Evolutionary conservation across 1,140 invertebrate genomes (phyloP), one percentile per base, ranked within the genome.

Genomic region (Camponotus vicinus): DNA sequence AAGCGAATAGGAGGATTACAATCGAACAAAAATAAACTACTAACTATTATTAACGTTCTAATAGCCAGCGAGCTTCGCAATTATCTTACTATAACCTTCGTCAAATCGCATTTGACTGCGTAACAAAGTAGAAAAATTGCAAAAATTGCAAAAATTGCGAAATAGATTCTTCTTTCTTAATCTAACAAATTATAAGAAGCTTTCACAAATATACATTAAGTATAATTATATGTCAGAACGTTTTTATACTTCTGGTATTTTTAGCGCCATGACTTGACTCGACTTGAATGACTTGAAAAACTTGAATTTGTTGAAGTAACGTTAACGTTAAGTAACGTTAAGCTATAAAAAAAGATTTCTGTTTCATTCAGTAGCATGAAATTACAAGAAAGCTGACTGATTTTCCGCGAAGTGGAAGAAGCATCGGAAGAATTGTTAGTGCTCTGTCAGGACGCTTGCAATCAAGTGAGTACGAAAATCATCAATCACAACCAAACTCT

Each of bases 71-170:
- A 57, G 37, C 49, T 21, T 73, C 1, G 4, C 4, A 21, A 37
- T 32, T 49, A n/a, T 57, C 40, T 42, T 42, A 11, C 32, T 34
- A 11, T 6, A 1, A 18, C 52, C 21, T n/a, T 27, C 27, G 27
- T 37, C 18, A 73, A 15, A 57, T 73, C n/a, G 4, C 7, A 49
- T 71, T 73, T 37, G 57, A 57, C 32, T 5, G 13, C 15, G 18
- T 73, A 37, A 71, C 69, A 45, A 45, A 45, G 42, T 42, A 42
- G 45, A 18, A 73, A 7, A 57, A 73, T 37, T 40, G 8, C 69
- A 15, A 8, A 27, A 45, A 45, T 6, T 40, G 37, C 42, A 40
- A 21, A 21, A 21, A 21, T 21, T 21, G 21, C 21, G 21, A 21
- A 21, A 21, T 21, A 21, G 21, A 21, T 21, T 21, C 0, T 21